phyloP scores from a whole-genome alignment of 2,113 vertebrate species.

The Proteles cristata region DNA sequence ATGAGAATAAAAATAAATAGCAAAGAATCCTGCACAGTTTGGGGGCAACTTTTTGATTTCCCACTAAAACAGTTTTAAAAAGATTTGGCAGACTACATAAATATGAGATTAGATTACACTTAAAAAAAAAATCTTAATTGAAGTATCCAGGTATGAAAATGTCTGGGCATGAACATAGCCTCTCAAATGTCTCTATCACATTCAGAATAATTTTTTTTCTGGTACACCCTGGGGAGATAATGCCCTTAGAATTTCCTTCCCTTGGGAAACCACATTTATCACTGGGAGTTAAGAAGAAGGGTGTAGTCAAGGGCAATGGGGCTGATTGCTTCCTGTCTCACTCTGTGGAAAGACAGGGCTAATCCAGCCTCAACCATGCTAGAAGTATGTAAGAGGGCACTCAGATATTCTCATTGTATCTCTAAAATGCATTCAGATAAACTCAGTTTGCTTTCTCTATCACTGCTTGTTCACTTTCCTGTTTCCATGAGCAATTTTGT shows the following conservation, averaged over 20 bases:
- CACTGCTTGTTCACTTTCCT: not conserved
- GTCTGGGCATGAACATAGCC: not conserved
- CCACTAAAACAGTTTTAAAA: constrained; percentile 61
- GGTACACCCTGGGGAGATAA: not conserved
- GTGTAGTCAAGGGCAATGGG: not conserved
- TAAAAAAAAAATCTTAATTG: constrained; percentile 44
- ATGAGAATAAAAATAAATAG: constrained; percentile 46
- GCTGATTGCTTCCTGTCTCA: not conserved
- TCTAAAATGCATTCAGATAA: not conserved
- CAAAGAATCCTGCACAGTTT: not conserved
- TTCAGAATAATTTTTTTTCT: not conserved
- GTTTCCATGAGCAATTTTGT: not conserved
- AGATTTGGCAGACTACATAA: constrained; percentile 71
- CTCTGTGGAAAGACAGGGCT: not conserved
- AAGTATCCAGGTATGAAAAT: constrained; percentile 69
- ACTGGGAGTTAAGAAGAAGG: not conserved
- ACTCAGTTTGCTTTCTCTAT: not conserved
- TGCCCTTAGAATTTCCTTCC: not conserved
- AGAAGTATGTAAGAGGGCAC: not conserved
- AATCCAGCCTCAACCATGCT: not conserved
- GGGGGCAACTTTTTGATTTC: constrained; percentile 41
- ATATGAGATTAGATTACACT: constrained; percentile 60
- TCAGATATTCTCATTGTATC: not conserved
- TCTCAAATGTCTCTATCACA: not conserved
- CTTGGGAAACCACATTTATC: not conserved